Percentiles rank a stretch among this genome's conserved stretches.
Evolutionary conservation across 2,888 invertebrate genomes (phyloP).

Genomic region (Uropetala carovei): DNA sequence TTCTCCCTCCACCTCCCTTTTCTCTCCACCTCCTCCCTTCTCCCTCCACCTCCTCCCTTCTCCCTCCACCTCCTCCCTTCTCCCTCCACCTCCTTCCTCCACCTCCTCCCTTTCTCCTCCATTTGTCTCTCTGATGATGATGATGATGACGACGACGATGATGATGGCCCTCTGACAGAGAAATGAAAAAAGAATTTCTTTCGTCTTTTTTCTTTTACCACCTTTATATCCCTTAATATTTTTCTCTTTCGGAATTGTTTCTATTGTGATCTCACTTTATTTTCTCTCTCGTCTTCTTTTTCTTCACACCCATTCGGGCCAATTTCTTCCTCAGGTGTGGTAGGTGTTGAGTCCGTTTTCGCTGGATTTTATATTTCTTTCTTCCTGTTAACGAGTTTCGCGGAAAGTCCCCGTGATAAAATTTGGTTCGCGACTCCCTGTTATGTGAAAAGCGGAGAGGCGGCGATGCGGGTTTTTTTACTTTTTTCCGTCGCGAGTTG

Average conservation of each 20-base stretch:
- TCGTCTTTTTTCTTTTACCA: neutral
- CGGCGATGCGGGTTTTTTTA: neutral
- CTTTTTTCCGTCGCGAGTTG: too few relatives aligned
- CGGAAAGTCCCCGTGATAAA: neutral
- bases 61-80: neutral
- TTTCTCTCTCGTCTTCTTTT: neutral
- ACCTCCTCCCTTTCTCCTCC: too few relatives aligned
- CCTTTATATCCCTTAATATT: neutral
- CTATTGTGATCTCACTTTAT: neutral
- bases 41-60: neutral
- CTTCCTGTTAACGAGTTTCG: neutral
- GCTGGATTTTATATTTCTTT: neutral
- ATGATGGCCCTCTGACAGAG: constrained; percentile 5
- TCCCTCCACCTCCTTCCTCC: neutral
- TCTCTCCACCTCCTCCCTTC: too few relatives aligned
- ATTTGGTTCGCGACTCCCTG: neutral
- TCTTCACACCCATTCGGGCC: neutral
- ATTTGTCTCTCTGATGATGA: constrained; percentile 27
- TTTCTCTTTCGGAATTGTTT: neutral
- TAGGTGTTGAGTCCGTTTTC: neutral
- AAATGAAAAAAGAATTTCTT: neutral
- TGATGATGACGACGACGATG: constrained; percentile 54
- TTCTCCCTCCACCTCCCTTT: neutral
- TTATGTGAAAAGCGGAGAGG: neutral
- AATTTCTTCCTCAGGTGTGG: constrained; percentile 14